Evolutionary conservation across 2,797 vertebrate genomes (phyloP).

Genomic region (Hafferia zeledoni): DNA sequence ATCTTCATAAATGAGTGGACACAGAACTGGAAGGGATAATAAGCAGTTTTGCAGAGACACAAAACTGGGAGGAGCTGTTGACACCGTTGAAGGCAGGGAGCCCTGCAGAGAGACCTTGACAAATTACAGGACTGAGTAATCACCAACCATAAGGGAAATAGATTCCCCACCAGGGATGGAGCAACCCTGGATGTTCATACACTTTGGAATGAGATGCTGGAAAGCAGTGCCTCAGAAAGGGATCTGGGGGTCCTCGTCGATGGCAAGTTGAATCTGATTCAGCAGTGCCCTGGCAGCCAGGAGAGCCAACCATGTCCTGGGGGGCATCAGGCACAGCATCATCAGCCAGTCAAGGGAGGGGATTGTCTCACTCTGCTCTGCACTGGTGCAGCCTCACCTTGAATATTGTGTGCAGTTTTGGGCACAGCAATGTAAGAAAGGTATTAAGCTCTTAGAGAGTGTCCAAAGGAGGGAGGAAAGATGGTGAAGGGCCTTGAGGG

Average conservation of each 20-base stretch:
- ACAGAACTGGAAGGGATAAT: neutral
- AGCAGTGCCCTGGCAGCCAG: neutral
- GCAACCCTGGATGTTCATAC: neutral
- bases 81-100: neutral
- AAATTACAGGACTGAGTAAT: neutral
- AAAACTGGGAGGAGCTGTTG: neutral
- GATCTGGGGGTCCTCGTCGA: neutral
- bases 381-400: neutral
- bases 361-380: neutral
- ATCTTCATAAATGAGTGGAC: neutral
- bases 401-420: neutral
- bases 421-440: neutral
- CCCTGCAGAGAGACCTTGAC: neutral
- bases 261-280: neutral
- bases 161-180: neutral
- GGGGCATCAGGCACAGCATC: neutral
- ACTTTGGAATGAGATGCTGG: neutral
- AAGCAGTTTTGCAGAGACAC: neutral
- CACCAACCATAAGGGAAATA: neutral
- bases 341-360: rapidly evolving
- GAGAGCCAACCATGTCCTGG: neutral
- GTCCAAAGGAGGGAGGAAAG: neutral
- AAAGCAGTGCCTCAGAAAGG: neutral
- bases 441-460: neutral
- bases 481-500: too few species aligned